Base-by-base conservation (phyloP, 2,113 vertebrate genomes). In the Rattus rattus region DNA sequence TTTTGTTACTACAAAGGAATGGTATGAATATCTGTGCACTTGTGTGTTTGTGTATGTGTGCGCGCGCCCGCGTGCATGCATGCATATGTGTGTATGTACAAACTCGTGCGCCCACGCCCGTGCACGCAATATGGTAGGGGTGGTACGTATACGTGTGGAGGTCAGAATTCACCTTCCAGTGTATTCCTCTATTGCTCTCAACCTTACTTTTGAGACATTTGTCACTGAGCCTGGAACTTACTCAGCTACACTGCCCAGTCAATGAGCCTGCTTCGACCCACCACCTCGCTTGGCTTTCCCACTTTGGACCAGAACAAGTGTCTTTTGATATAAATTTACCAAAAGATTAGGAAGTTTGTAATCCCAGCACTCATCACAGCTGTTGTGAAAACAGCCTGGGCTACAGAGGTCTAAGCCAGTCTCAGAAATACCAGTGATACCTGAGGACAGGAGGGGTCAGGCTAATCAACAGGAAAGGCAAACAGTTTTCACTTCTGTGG, bases 1-100 rank as follows among this genome's bases (percentile, higher is more conserved):
- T 22, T 67, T 33, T 88, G 47, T 59, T 33, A 36, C 19, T n/a
- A 59, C 30, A n/a, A 77, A 94, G 52, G 73, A 63, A 36, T 10
- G 16, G 24, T 16, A n/a, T n/a, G 26, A 67, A 0, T 17, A 61
- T 17, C 7, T 20, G 24, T 26, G 11, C 0, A 72, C 5, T 43
- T 85, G 24, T 70, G 85, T 39, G 76, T 49, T 26, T 77, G 75
- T 28, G 47, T 28, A 5, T 7, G 43, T n/a, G 70, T 12, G 12
- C 2, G 65, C 3, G 65, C 7, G 65, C 43, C 43, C 43, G 43
- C 43, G 43, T 43, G 43, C 43, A 43, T 43, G 43, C 7, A 54
- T 54, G 11, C 52, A 54, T 54, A 54, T 54, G 5, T 54, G 33
- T 33, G 43, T 43, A 43, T 43, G 43, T 43, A 3, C 43, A 43